Evolutionary conservation across 2,797 vertebrate species (phyloP), one percentile per base, ranked within the genome.

Genomic region (Enteromius trimaculatus): DNA sequence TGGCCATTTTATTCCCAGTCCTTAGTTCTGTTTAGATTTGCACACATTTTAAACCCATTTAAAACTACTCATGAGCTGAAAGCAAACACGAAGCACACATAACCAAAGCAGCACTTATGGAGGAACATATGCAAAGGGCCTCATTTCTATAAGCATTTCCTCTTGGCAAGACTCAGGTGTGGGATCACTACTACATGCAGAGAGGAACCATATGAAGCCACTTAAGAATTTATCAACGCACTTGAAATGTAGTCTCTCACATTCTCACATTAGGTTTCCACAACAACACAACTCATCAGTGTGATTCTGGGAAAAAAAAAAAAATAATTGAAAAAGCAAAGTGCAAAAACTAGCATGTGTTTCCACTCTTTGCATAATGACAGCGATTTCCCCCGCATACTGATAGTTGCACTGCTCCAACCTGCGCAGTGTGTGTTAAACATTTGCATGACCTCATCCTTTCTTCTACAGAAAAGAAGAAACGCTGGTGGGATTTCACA

Each of bases 341-440:
- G 42, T 34, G 42, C 10, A 23, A 19, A 72, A 74, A 70, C 84
- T 77, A 86, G 87, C 93, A 95, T 93, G 89, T 94, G 94, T 89
- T 94, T 94, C 90, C 90, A 92, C 89, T 95, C 89, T 91, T 79
- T 74, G 85, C 19, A 51, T 92, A 92, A 94, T 92, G 86, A 89
- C 80, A 31, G 82, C 4, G 88, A 92, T 92, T 93, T 93, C 89
- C 91, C 13, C 89, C 88, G 88, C 86, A 58, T 91, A 88, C 90
- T 89, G 88, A 92, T 90, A 88, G 87, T 74, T 87, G 85, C 62
- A 21, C 85, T 89, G 84, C 49, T 70, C 66, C 66, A 44, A 77
- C 49, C 31, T 77, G 80, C 66, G n/a, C n/a, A 64, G 72, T 53
- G 72, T 78, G 80, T 47, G 72, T 77, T 26, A 1, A 80, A 76